A percentile compares a stretch with the other conserved stretches of the same genome.
These are phyloP conservation scores for Polymixis flavicincta DNA, from an alignment of 2,888 invertebrate species.

Conservation along the genomic window DNA sequence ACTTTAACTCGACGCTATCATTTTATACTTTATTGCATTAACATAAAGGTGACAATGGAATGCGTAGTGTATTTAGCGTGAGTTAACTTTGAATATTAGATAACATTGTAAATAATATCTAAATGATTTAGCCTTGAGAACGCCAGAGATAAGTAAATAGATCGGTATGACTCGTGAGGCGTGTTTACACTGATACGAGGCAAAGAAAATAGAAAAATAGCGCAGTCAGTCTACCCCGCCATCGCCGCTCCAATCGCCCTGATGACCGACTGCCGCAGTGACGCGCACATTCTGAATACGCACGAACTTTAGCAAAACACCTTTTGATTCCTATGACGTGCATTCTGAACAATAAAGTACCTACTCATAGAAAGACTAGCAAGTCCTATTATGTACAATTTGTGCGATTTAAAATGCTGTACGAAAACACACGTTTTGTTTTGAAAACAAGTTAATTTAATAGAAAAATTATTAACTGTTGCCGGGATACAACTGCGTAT, in stretches of 20 bases:
- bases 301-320: constrained; percentile 35
- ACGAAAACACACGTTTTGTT: constrained; percentile 29
- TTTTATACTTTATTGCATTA: constrained; percentile 45
- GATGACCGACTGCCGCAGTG: constrained; percentile 51
- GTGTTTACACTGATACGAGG: constrained; percentile 44
- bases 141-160: constrained; percentile 75
- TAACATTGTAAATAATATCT: constrained; percentile 78
- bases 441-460: constrained; percentile 46
- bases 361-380: constrained; percentile 24
- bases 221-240: constrained; percentile 21
- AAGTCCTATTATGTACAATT: constrained; percentile 25
- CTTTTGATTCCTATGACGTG: constrained; percentile 36
- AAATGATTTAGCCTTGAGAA: constrained; percentile 78
- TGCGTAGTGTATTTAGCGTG: constrained; percentile 34
- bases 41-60: constrained; percentile 51
- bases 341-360: constrained; percentile 31
- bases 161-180: constrained; percentile 58
- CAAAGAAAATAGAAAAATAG: constrained; percentile 49
- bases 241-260: constrained; percentile 29
- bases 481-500: constrained; percentile 19
- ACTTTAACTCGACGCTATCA: constrained; percentile 39
- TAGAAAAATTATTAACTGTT: constrained; percentile 13
- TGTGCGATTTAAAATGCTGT: constrained; percentile 34
- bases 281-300: constrained; percentile 46
- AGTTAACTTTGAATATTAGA: constrained; percentile 67